phyloP scores from a whole-genome alignment of 1,140 invertebrate genomes.

The Proales similis region DNA sequence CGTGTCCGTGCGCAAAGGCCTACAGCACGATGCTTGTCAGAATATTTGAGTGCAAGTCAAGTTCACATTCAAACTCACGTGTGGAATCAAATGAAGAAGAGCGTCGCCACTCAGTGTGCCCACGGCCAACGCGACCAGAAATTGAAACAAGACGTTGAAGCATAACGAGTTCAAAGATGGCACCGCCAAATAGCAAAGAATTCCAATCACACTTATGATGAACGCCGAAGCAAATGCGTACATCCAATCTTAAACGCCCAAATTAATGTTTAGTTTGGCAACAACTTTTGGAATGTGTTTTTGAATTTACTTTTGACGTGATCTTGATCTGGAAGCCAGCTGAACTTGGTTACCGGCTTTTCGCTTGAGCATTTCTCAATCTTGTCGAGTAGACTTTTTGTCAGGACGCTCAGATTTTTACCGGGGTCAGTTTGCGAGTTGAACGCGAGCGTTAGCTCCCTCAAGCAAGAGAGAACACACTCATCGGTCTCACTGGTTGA shows the following conservation, averaged over 20 bases:
- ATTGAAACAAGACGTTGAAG: constrained; percentile 29
- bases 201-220: constrained; percentile 30
- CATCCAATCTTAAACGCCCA: constrained; percentile 18
- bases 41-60: background rate
- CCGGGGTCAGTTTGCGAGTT: too few species aligned
- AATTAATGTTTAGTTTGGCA: background rate
- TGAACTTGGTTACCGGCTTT: too few species aligned
- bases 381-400: too few species aligned
- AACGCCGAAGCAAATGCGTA: constrained; percentile 34
- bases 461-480: too few species aligned
- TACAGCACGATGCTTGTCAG: background rate
- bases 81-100: constrained; percentile 53
- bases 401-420: too few species aligned
- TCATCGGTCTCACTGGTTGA: too few species aligned
- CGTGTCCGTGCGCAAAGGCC: constrained; percentile 7
- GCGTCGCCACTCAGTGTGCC: constrained; percentile 53
- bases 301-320: too few species aligned
- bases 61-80: constrained; percentile 1
- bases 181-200: constrained; percentile 24
- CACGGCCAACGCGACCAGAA: constrained; percentile 46
- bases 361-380: too few species aligned
- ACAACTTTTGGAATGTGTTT: background rate
- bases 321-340: too few species aligned
- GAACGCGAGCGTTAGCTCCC: too few species aligned
- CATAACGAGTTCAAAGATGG: constrained; percentile 25